Conservation (phyloP, 2,797 vertebrate species). For the Graptemys geographica region DNA sequence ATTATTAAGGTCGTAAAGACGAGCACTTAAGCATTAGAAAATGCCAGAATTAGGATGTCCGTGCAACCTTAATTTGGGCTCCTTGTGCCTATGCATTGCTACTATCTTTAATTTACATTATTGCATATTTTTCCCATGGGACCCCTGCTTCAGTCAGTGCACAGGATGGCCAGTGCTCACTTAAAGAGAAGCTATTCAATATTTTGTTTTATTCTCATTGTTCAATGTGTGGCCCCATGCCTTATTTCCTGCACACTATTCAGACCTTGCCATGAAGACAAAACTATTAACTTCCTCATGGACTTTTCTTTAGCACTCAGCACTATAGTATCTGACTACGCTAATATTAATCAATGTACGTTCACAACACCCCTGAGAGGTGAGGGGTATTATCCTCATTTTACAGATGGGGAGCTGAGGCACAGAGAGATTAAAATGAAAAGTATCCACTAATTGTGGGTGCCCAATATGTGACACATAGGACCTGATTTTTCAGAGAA, state of each 20-base stretch:
- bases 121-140: slow-evolving; percentile 47
- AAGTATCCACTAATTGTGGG: not conserved
- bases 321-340: rapidly evolving
- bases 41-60: not conserved
- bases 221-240: not conserved
- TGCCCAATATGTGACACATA: not conserved
- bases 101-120: slow-evolving; percentile 13
- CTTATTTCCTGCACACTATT: slow-evolving; percentile 5
- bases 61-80: not conserved
- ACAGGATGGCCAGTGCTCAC: slow-evolving; percentile 14
- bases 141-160: slow-evolving; percentile 44
- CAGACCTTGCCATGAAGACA: not conserved
- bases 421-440: not conserved
- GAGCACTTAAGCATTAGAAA: not conserved
- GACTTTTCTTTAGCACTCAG: not conserved
- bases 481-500: not conserved
- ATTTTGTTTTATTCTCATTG: not conserved
- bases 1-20: not conserved
- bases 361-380: not conserved
- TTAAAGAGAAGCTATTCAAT: slow-evolving; percentile 47
- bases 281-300: not conserved
- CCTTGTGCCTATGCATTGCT: not conserved
- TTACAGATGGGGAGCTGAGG: not conserved
- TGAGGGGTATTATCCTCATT: not conserved
- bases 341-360: not conserved